Conservation (phyloP, 1,140 invertebrate species). For the Diorhabda elongata region DNA sequence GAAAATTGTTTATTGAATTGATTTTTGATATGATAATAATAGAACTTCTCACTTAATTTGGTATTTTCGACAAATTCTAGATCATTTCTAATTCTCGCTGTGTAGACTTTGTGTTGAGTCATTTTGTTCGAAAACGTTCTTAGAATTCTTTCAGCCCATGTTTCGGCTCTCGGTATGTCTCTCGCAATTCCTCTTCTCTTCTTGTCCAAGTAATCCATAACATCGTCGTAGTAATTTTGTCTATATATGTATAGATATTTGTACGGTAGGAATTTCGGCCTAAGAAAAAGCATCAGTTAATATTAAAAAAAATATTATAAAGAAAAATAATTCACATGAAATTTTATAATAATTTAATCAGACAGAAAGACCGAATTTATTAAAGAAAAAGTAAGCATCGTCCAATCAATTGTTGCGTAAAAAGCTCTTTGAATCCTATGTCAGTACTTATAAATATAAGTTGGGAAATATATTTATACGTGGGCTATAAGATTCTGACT, state of each 20-base stretch:
- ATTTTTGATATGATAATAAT: slow-evolving; percentile 40
- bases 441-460: too few species aligned
- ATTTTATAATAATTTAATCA: too few species aligned
- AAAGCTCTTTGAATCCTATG: too few species aligned
- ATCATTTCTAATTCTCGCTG: slow-evolving; percentile 30
- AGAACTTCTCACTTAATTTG: slow-evolving; percentile 38
- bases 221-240: slow-evolving; percentile 79
- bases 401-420: too few species aligned
- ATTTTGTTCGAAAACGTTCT: slow-evolving; percentile 59
- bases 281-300: slow-evolving; percentile 44
- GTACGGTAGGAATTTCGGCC: slow-evolving; percentile 74
- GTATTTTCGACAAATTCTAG: slow-evolving; percentile 38
- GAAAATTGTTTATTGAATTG: slow-evolving; percentile 35
- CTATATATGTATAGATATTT: slow-evolving; percentile 77
- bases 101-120: slow-evolving; percentile 35
- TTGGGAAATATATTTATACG: too few species aligned
- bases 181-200: slow-evolving; percentile 62
- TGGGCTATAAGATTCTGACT: too few species aligned
- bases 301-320: too few species aligned
- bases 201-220: slow-evolving; percentile 75
- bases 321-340: too few species aligned
- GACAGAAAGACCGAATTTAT: too few species aligned
- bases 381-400: too few species aligned
- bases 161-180: slow-evolving; percentile 69
- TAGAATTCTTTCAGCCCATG: slow-evolving; percentile 75